Conservation (phyloP, 1,140 invertebrate genomes). For the Papilio glaucus region DNA sequence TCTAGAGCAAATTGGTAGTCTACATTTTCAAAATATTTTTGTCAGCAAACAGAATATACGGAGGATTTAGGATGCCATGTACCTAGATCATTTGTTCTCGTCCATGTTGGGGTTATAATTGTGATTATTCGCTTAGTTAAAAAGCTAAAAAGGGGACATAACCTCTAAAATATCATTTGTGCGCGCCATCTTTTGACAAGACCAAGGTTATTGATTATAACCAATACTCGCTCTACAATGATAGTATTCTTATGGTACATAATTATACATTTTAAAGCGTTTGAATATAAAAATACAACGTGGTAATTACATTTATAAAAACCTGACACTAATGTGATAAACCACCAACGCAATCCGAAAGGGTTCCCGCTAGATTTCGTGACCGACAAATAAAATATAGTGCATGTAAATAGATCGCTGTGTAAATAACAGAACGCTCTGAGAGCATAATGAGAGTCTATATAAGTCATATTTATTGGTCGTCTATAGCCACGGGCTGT, state of each 20-base stretch:
- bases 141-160: too few relatives aligned
- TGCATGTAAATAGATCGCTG: slow-evolving; percentile 12
- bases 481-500: slow-evolving; percentile 37
- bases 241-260: background rate
- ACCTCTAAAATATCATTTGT: too few relatives aligned
- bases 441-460: slow-evolving; percentile 35
- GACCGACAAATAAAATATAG: slow-evolving; percentile 26
- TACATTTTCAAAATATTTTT: too few relatives aligned
- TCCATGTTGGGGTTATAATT: too few relatives aligned
- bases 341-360: slow-evolving; percentile 25
- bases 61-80: too few relatives aligned
- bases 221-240: too few relatives aligned
- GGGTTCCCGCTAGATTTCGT: slow-evolving; percentile 9
- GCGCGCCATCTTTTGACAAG: too few relatives aligned
- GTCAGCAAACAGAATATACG: too few relatives aligned
- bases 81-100: too few relatives aligned
- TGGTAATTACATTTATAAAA: background rate
- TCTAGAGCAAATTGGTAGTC: too few relatives aligned
- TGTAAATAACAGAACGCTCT: slow-evolving; percentile 34
- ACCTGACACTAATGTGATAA: background rate
- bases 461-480: slow-evolving; percentile 48
- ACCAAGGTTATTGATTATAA: too few relatives aligned
- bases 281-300: background rate
- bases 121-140: too few relatives aligned
- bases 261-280: background rate